Percentiles rank a stretch among this genome's conserved stretches.
Evolutionary conservation across 2,113 vertebrate genomes (phyloP).

Genomic region (Zosterops hypoxanthus): DNA sequence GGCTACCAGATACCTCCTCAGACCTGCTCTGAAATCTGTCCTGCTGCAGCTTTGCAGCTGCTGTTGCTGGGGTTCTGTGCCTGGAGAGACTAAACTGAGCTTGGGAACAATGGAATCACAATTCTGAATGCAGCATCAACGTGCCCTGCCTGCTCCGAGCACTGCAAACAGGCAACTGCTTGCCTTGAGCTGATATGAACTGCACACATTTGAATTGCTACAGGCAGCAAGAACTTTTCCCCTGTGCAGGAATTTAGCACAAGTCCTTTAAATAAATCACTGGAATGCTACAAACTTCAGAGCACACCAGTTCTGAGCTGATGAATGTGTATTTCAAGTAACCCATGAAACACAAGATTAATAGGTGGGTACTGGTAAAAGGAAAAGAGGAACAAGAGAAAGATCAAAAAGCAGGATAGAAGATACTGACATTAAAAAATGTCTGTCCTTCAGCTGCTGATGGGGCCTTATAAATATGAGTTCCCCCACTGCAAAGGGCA

Average conservation of each 20-base stretch:
- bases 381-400: background rate
- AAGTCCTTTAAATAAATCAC: background rate
- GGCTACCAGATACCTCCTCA: rapidly evolving
- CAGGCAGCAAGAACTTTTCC: background rate
- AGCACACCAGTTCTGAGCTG: background rate
- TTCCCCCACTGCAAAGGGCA: background rate
- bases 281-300: background rate
- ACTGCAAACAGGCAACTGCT: background rate
- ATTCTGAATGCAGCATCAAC: background rate
- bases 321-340: background rate
- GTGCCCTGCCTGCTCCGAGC: background rate
- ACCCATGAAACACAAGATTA: background rate
- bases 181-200: background rate
- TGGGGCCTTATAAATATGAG: background rate
- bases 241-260: background rate
- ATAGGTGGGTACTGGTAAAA: background rate
- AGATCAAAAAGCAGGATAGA: slow-evolving; percentile 39
- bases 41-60: background rate
- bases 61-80: background rate
- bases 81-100: background rate
- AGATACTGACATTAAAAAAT: background rate
- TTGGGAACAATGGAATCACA: background rate
- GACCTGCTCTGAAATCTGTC: background rate
- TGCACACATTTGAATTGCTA: background rate
- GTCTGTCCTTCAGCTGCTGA: background rate